Base-by-base conservation (phyloP, 2,888 invertebrate genomes). In the Cryptus armator region DNA sequence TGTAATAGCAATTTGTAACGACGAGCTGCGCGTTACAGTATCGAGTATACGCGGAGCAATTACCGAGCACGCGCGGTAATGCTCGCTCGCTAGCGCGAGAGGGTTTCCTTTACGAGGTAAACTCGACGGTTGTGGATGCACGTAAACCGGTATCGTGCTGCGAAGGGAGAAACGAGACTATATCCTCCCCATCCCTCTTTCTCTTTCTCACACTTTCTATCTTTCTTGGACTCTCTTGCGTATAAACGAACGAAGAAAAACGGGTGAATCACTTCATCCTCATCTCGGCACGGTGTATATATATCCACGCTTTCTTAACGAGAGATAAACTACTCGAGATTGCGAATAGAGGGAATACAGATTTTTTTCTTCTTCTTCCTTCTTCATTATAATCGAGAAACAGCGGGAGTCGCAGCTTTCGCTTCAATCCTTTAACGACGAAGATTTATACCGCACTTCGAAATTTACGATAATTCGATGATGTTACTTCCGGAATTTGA, bases 31-130 rank as follows among this genome's bases (percentile, higher is more conserved):
- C 79, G 71, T 79, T 79, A 64, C 79, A 79, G 64, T 79, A 71
- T 79, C 71, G 71, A 71, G 51, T 75, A 75, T 81, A 81, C 67
- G 67, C 76, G 51, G 24, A 81, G 81, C 74, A 81, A 81, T 81
- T 81, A 81, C 81, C 48, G 67, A 79, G 81, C 76, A 75, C 81
- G 64, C 81, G 81, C 81, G 79, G 48, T 79, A 71, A 79, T 79
- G 64, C 64, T 79, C 62, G 62, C 78, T 46, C 37, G 70, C 43
- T 46, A 46, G 59, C 29, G 53, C 53, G 70, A 48, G 16, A 14
- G 62, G 24, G 53, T 74, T 83, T 68, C 79, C 83, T 83, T 79
- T 79, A 83, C 79, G 83, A 78, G 68, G 56, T 68, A 79, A 83
- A 74, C 78, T 77, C 66, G 48, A 62, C 72, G 67, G 72, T 71